phyloP scores from a whole-genome alignment of 2,113 vertebrate genomes.

The Tachysurus fulvidraco region DNA sequence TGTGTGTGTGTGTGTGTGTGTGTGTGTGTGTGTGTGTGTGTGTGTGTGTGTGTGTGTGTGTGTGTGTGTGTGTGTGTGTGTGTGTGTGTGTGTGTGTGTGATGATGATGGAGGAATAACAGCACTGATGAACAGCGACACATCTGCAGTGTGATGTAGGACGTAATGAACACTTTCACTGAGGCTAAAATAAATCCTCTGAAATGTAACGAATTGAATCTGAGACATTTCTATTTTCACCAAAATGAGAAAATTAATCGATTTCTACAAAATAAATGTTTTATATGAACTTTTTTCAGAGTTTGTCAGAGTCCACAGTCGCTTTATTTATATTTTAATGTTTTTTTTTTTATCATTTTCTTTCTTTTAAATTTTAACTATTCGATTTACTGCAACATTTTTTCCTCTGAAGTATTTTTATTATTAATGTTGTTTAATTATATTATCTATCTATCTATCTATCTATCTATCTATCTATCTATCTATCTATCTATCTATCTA shows the following conservation, averaged over 20 bases:
- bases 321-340: no score
- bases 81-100: neutral
- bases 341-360: no score
- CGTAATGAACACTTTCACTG: neutral
- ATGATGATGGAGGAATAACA: neutral
- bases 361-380: no score
- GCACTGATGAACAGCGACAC: neutral
- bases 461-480: neutral
- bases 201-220: neutral
- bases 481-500: neutral
- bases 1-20: neutral
- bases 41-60: neutral
- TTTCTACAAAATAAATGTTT: neutral
- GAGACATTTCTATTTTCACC: neutral
- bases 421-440: neutral
- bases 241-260: neutral
- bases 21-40: conserved; percentile 2
- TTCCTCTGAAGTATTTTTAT: neutral
- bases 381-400: no score
- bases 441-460: neutral
- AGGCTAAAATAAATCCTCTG: neutral
- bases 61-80: neutral
- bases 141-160: neutral
- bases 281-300: neutral
- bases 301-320: no score